Evolutionary conservation across 2,113 vertebrate species (phyloP), one percentile per base, ranked within the genome.

Genomic region (Ardeotis arabs): DNA sequence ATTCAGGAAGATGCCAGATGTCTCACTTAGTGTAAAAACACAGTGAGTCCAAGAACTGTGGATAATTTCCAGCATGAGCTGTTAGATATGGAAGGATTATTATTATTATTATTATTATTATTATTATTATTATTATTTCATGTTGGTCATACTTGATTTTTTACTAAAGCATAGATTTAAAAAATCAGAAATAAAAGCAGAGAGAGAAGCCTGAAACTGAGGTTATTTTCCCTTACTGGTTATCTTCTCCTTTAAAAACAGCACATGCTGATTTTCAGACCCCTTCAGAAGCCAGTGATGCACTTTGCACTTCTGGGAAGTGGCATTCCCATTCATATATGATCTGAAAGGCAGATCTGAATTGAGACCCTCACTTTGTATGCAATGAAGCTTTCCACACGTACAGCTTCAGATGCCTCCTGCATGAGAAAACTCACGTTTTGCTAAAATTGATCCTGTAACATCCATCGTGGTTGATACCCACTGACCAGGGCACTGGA

Each of bases 1-100:
- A 90, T 79, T 86, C 86, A 92, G 90, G 68, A 87, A 95, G 95
- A 93, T 95, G 85, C 89, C 72, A 89, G 75, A 94, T 96, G 84
- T 83, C 80, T 64, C 39, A 37, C 33, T 95, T 85, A 52, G 35
- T 91, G 27, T 81, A 76, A 91, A 96, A 94, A 52, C 10, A 41
- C 31, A 56, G 23, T 74, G 64, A 89, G 75, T 89, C 49, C 74
- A 87, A 90, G 93, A 97, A 89, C 39, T 84, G 39, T 64, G 89
- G 90, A 95, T 58, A 59, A 93, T 93, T 95, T 97, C 87, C 90
- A 96, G n/a, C 45, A 58, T 76, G 41, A 93, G 39, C 45, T 95
- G 35, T 55, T 78, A 89, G 69, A 85, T 68, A 77, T 53, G 64
- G 78, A 23, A 41, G 41, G 39, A 41, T 52, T 52, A 24, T 27